Evolutionary conservation across 2,888 invertebrate genomes (phyloP), one percentile per base, ranked within the genome.

Genomic region (Tetragonula carbonaria): DNA sequence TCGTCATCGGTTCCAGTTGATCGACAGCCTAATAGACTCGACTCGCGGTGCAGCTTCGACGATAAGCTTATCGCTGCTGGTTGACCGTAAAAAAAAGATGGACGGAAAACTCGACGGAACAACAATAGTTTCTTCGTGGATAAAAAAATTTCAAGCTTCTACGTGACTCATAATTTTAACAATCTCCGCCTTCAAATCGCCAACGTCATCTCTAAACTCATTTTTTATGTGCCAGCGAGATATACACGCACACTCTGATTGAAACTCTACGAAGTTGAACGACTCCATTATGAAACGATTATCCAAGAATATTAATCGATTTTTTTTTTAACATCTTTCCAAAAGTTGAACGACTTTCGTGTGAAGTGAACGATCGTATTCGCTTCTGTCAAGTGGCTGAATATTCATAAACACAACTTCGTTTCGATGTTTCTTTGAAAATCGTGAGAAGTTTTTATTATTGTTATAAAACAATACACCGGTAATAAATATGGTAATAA

Each of bases 41-140:
- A 73, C 66, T 23, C n/a, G 57, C 38, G 68, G 59, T 45, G 21
- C 67, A 62, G 57, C 28, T 65, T 73, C 45, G 8, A 14, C 63
- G 85, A 85, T 84, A 85, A 80, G 67, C 78, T 78, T 84, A 84
- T 85, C 85, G 53, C 6, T 1, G 8, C 21, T 18, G 21, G 33
- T 63, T 72, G 50, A 53, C 45, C 57, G 50, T 51, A 59, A 4
- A 51, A 50, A 23, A 70, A 33, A 74, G 23, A 21, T 23, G 23
- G 23, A 23, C 23, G 23, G 23, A 23, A 23, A 18, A 28, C 16
- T 65, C 45, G 18, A 8, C 6, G 16, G 38, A 38, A 18, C 63
- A 28, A 28, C 13, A 33, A 50, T 59, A 76, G 38, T 63, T 53
- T 33, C 18, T 23, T 23, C 28, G 33, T 16, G 13, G 1, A 50